Percentiles rank a stretch among this genome's conserved stretches.
Evolutionary conservation across 1,140 invertebrate species (phyloP).

Genomic region (Eufriesea mexicana): DNA sequence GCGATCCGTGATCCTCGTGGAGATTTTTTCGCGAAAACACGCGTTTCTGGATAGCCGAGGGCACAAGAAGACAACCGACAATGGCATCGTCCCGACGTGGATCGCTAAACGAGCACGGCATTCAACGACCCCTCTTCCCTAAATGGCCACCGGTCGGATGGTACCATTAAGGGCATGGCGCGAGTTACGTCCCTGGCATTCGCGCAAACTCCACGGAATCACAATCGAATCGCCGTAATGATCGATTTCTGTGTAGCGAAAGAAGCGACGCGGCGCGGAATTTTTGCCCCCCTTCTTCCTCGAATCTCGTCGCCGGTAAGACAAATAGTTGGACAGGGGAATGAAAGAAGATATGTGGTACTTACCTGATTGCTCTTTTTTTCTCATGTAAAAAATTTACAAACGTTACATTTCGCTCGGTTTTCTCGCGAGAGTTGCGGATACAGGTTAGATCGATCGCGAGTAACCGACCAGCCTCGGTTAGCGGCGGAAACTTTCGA

Average conservation of each 20-base stretch:
- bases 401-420: neutral
- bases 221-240: neutral
- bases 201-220: neutral
- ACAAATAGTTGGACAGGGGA: too few relatives aligned
- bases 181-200: conserved; percentile 22
- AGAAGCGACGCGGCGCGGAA: neutral
- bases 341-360: neutral
- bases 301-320: too few relatives aligned
- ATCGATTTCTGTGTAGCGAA: neutral
- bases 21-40: conserved; percentile 44
- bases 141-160: conserved; percentile 33
- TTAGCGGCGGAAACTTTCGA: neutral
- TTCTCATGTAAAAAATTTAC: neutral
- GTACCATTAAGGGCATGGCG: conserved; percentile 40
- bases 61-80: conserved; percentile 17
- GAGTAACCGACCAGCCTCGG: neutral
- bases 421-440: too few relatives aligned
- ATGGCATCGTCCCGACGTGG: conserved; percentile 6
- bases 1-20: neutral
- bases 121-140: conserved; percentile 18
- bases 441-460: neutral
- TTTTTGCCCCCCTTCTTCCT: neutral
- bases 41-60: conserved; percentile 34
- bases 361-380: neutral
- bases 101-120: conserved; percentile 11